These are phyloP conservation scores for Brachyistius frenatus DNA, from an alignment of 2,113 vertebrate species.

Conservation along the genomic window DNA sequence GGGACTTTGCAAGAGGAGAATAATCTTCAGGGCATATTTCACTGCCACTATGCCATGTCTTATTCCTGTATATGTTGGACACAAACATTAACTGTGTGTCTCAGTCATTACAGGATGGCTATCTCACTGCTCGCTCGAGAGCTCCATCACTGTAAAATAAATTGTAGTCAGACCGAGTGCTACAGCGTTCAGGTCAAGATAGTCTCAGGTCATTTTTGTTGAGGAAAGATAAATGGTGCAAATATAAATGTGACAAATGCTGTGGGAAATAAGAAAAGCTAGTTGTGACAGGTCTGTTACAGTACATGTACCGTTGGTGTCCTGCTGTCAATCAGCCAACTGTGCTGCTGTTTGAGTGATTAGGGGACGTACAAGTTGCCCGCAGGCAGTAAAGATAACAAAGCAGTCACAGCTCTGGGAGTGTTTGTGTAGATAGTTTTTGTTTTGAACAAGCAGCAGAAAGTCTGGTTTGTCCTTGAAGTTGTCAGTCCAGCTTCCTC, in stretches of 20 bases:
- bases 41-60: not conserved
- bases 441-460: slow-evolving; percentile 37
- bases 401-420: slow-evolving; percentile 18
- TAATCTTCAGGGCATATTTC: not conserved
- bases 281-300: slow-evolving; percentile 46
- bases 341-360: slow-evolving; percentile 51
- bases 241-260: slow-evolving; percentile 47
- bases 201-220: slow-evolving; percentile 22
- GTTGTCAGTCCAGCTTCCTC: slow-evolving; percentile 13
- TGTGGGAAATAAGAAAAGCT: slow-evolving; percentile 43
- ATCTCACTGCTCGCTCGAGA: not conserved
- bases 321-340: slow-evolving; percentile 57
- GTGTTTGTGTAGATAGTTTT: slow-evolving; percentile 28
- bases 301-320: slow-evolving; percentile 39
- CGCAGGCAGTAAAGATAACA: slow-evolving; percentile 42
- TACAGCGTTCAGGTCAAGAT: slow-evolving; percentile 7
- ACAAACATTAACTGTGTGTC: too few species aligned
- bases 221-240: slow-evolving; percentile 24
- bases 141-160: slow-evolving; percentile 6
- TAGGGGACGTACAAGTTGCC: slow-evolving; percentile 42
- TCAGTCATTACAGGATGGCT: not conserved
- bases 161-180: not conserved
- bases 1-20: not conserved
- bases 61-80: not conserved
- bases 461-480: slow-evolving; percentile 25